phyloP scores from a whole-genome alignment of 2,113 vertebrate genomes.

The Otocyon megalotis region DNA sequence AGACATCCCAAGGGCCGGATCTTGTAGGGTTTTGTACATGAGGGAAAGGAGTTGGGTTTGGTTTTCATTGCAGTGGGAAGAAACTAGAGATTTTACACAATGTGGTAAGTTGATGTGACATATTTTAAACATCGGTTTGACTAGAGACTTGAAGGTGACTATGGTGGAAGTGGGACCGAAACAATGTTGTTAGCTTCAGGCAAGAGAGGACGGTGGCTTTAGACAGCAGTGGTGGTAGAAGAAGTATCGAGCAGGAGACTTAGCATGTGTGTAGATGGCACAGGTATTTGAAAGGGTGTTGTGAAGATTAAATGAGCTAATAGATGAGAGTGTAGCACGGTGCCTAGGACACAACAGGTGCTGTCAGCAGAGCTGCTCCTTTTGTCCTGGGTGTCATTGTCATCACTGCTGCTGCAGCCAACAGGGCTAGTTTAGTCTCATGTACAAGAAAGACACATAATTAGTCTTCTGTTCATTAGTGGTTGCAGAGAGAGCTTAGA shows the following conservation, averaged over 20 bases:
- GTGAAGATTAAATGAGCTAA: background rate
- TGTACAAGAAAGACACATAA: background rate
- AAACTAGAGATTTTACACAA: background rate
- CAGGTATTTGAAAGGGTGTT: background rate
- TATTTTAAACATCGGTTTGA: background rate
- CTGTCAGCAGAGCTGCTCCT: background rate
- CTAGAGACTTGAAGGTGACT: background rate
- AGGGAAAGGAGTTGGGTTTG: background rate
- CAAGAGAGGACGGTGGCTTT: background rate
- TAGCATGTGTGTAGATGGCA: background rate
- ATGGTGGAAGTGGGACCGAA: background rate
- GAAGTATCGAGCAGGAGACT: background rate
- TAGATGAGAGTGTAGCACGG: accelerated
- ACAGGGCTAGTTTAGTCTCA: background rate
- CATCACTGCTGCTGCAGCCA: background rate
- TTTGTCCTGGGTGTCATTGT: accelerated
- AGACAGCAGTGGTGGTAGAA: background rate
- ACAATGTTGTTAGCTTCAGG: background rate
- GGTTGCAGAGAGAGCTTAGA: background rate
- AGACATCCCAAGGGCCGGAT: background rate
- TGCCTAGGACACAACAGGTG: background rate
- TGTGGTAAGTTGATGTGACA: background rate
- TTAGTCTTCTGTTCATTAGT: background rate
- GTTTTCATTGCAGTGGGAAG: background rate
- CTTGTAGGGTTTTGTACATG: background rate